Percentiles rank a stretch among this genome's conserved stretches.
Conservation (phyloP, 2,797 vertebrate species). For the Crypturellus tataupa region DNA sequence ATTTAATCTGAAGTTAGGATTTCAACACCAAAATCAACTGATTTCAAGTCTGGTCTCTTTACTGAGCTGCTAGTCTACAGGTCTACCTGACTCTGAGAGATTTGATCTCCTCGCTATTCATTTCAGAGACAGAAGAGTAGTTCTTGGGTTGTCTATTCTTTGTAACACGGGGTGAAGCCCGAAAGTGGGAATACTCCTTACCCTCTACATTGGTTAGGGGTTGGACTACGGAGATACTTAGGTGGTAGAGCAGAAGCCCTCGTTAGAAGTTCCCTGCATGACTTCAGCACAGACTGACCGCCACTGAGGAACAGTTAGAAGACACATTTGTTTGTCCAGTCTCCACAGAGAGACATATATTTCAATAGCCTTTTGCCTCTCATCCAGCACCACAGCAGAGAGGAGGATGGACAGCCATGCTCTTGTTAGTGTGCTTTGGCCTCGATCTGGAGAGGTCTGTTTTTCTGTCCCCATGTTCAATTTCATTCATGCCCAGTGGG, state of each 20-base stretch:
- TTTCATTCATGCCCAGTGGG: background rate
- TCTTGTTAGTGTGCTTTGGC: accelerated
- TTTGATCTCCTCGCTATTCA: background rate
- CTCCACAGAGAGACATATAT: background rate
- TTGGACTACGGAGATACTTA: background rate
- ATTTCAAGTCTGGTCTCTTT: conserved; percentile 47
- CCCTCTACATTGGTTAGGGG: background rate
- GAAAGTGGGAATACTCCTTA: accelerated
- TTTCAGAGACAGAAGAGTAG: conserved; percentile 1
- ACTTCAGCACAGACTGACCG: conserved; percentile 21
- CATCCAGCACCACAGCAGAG: background rate
- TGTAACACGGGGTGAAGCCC: background rate
- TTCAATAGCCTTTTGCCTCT: conserved; percentile 36
- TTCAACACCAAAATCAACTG: conserved; percentile 65
- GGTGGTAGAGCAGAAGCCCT: background rate
- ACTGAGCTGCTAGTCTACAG: conserved; percentile 11
- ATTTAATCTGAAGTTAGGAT: conserved; percentile 53
- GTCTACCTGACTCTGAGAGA: conserved; percentile 29
- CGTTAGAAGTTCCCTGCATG: background rate
- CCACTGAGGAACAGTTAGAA: background rate
- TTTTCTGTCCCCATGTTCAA: accelerated
- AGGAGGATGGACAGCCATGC: background rate
- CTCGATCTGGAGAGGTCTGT: background rate
- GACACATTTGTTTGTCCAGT: conserved; percentile 42
- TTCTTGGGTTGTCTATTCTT: background rate